Percentiles rank a stretch among this genome's conserved stretches.
These are phyloP conservation scores for Rosalia funebris DNA, from an alignment of 2,888 invertebrate genomes.

Conservation along the genomic window DNA sequence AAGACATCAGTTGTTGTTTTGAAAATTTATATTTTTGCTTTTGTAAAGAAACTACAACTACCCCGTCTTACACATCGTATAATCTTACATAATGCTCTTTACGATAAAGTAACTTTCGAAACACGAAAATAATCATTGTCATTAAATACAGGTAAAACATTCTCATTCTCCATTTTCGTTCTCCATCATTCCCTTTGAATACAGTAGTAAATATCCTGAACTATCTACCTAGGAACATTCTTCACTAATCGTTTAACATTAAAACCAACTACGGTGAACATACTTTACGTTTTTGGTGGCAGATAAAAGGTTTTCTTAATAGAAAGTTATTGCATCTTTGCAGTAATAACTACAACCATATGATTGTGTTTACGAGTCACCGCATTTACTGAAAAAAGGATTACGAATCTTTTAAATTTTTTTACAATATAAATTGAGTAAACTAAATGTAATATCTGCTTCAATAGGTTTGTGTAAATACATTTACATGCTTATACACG, in stretches of 20 bases:
- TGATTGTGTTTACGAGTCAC: constrained; percentile 5
- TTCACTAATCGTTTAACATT: constrained; percentile 35
- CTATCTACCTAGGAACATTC: constrained; percentile 34
- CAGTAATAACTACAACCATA: constrained; percentile 6
- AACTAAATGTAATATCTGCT: too few relatives aligned
- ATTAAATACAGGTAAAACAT: neutral
- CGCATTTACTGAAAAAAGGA: too few relatives aligned
- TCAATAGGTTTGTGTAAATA: too few relatives aligned
- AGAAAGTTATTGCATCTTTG: constrained; percentile 12
- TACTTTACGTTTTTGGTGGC: constrained; percentile 35
- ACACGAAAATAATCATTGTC: constrained; percentile 1
- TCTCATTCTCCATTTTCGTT: neutral
- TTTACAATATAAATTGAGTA: too few relatives aligned
- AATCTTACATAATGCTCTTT: neutral
- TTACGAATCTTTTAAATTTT: too few relatives aligned
- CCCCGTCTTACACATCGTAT: neutral
- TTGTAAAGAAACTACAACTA: too few relatives aligned
- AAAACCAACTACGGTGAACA: constrained; percentile 32
- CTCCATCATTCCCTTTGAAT: neutral
- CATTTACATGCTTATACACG: too few relatives aligned
- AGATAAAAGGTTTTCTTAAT: constrained; percentile 33
- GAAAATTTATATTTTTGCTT: too few relatives aligned
- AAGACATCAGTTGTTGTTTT: too few relatives aligned
- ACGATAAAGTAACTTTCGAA: neutral
- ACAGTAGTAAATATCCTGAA: neutral